Base-by-base conservation (phyloP, 1,140 invertebrate species). In the Ostrea denselamellosa region DNA sequence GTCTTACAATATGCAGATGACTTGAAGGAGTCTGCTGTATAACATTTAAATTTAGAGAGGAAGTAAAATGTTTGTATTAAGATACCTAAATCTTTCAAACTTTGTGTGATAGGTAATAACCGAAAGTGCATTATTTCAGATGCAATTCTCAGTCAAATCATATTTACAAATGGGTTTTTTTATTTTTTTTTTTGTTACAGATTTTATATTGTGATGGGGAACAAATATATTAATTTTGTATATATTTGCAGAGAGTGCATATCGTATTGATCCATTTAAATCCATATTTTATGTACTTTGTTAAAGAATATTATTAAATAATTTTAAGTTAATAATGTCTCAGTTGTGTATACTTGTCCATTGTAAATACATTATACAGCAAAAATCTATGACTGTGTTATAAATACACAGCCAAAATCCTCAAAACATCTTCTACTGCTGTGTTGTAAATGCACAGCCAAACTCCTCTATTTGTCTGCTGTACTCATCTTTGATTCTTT, bases 251-350 rank as follows among this genome's bases (percentile, higher is more conserved):
- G 68, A 77, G 25, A 77, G 68, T 77, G 68, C 68, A 77, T 28
- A 19, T 62, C n/a, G 9, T 77, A 77, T 77, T 77, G 68, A 77
- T 77, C 68, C 14, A 28, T 25, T 77, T 77, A 77, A 77, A 77
- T 77, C 68, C 68, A 77, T 10, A 77, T 77, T 77, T 77, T 77
- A 77, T 77, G 68, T 77, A 77, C 28, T 22, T 34, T 77, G 25
- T 77, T 28, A 62, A 77, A 34, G 28, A 12, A 77, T 44, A 12
- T 77, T 28, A 28, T 77, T 28, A 77, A 77, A 28, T 12, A 77
- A 28, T 77, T 77, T 44, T 62, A 17, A 62, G 17, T 19, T 62
- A n/a, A 14, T 17, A 62, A 62, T 44, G 34, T 44, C 34, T 44
- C 34, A 44, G 1, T 44, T 44, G 1, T 44, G 34, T 44, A 1